phyloP scores from a whole-genome alignment of 23 tunicate genomes.

The Ascidia mentula region DNA sequence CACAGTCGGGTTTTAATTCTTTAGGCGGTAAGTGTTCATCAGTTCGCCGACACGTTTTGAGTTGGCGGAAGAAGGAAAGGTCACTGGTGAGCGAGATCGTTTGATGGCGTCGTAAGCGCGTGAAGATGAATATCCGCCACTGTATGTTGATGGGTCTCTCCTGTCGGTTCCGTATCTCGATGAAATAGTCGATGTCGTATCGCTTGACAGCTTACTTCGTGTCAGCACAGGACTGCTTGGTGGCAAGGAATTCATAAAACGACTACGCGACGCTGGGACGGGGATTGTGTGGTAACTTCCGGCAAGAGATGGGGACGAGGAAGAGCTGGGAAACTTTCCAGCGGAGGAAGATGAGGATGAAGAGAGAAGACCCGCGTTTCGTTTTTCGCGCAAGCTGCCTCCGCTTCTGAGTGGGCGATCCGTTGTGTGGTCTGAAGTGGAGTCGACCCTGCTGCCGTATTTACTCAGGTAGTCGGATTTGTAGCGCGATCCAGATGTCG shows the following conservation, averaged over 20 bases:
- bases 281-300: constrained; percentile 13
- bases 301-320: constrained; percentile 16
- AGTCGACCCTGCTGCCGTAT: not conserved
- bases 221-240: constrained; percentile 4
- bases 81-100: constrained; percentile 20
- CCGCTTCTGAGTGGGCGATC: not conserved
- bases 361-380: not conserved
- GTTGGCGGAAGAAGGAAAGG: constrained; percentile 36
- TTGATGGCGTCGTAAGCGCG: constrained; percentile 30
- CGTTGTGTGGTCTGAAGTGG: not conserved
- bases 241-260: constrained; percentile 7
- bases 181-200: constrained; percentile 6
- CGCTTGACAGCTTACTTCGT: not conserved
- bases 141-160: not conserved
- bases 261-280: constrained; percentile 30
- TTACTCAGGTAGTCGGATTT: not conserved
- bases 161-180: not conserved
- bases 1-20: not conserved
- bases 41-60: constrained; percentile 53
- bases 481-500: not conserved
- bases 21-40: constrained; percentile 43
- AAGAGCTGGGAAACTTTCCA: constrained; percentile 20
- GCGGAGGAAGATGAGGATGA: not conserved
- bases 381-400: constrained; percentile 4
- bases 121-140: constrained; percentile 16